phyloP scores from a whole-genome alignment of 2,888 invertebrate genomes.

The Nasonovia ribisnigri region DNA sequence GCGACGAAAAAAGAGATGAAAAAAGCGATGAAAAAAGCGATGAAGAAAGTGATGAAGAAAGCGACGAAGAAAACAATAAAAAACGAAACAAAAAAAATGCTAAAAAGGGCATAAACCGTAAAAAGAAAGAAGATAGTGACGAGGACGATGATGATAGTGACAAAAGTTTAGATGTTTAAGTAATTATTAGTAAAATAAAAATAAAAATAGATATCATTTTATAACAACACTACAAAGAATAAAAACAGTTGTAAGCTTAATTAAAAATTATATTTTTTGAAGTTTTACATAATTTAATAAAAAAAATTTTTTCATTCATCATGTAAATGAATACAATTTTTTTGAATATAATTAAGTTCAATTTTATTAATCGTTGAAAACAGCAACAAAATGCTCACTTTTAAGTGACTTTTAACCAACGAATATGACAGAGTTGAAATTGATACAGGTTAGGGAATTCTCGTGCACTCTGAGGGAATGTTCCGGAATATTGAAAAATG shows the following conservation, averaged over 20 bases:
- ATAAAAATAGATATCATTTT: background rate
- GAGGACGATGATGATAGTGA: background rate
- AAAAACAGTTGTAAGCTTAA: background rate
- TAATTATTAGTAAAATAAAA: background rate
- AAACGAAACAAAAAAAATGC: background rate
- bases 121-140: background rate
- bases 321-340: background rate
- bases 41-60: background rate
- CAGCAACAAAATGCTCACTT: background rate
- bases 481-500: background rate
- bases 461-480: background rate
- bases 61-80: background rate
- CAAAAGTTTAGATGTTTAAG: background rate
- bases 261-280: background rate
- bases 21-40: background rate
- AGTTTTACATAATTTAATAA: background rate
- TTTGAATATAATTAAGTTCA: background rate
- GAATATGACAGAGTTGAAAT: background rate
- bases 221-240: background rate
- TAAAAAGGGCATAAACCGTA: background rate
- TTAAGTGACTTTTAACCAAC: background rate
- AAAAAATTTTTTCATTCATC: background rate
- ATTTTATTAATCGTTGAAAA: background rate
- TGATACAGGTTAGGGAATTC: background rate
- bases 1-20: background rate